Percentiles rank a stretch among this genome's conserved stretches.
phyloP scores from a whole-genome alignment of 2,113 vertebrate genomes.

The Fregetta grallaria region DNA sequence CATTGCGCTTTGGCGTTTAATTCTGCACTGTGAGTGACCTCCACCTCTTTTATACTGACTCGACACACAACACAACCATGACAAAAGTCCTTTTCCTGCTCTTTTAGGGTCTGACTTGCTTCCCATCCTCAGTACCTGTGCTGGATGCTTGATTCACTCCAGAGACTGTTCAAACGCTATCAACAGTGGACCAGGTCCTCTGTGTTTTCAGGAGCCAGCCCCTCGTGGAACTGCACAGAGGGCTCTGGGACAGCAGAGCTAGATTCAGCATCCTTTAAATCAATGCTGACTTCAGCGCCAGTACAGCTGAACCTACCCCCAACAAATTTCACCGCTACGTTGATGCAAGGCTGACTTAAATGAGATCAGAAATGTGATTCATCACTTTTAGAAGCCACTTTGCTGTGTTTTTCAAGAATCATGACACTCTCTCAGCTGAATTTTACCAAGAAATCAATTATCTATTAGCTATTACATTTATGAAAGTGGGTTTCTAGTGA shows the following conservation, averaged over 20 bases:
- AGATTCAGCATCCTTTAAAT: not conserved
- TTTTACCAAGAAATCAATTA: constrained; percentile 23
- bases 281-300: not conserved
- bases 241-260: not conserved
- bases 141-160: not conserved
- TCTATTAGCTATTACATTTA: not conserved
- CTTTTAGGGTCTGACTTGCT: not conserved
- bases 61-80: not conserved
- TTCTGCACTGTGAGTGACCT: not conserved
- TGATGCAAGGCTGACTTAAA: not conserved
- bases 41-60: not conserved
- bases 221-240: fast-evolving
- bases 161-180: not conserved
- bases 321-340: not conserved
- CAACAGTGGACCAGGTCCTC: not conserved
- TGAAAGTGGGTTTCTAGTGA: not conserved
- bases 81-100: not conserved
- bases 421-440: not conserved
- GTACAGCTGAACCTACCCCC: not conserved
- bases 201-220: not conserved
- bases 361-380: not conserved
- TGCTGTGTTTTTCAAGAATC: not conserved
- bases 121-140: not conserved
- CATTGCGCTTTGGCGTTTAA: not conserved
- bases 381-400: not conserved